A percentile compares a stretch with the other conserved stretches of the same genome.
Evolutionary conservation across 2,113 vertebrate species (phyloP).

Genomic region (Dermatemys mawii): DNA sequence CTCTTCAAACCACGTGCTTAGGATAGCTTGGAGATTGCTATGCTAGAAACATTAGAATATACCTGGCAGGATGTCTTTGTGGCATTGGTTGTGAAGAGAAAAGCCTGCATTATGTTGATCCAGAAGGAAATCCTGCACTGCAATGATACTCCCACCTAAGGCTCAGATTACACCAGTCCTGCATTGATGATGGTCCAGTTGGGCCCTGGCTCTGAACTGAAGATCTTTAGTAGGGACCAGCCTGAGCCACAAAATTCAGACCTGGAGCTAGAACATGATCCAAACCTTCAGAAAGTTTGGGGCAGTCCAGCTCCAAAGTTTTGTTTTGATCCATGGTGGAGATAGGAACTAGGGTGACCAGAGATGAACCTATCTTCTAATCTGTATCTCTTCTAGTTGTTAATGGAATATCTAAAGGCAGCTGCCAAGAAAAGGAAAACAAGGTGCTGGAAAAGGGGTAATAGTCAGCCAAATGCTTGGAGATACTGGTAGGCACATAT

Average conservation of each 20-base stretch:
- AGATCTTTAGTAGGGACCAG: not conserved
- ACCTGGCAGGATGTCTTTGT: conserved; percentile 17
- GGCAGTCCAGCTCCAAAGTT: not conserved
- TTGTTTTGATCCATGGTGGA: not conserved
- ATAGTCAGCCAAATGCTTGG: not conserved
- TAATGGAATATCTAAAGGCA: not conserved
- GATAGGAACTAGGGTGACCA: not conserved
- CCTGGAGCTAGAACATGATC: not conserved
- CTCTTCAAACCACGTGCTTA: conserved; percentile 25
- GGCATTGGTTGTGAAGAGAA: not conserved
- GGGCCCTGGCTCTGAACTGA: not conserved
- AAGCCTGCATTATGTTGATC: not conserved
- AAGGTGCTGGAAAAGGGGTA: not conserved
- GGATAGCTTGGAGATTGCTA: conserved; percentile 10
- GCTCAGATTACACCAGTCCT: not conserved
- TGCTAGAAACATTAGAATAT: conserved; percentile 3
- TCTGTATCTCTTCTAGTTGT: not conserved
- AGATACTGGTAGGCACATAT: not conserved
- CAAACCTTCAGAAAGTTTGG: conserved; percentile 10
- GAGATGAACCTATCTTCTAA: conserved; percentile 1
- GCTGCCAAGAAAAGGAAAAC: not conserved
- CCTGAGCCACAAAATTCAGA: not conserved
- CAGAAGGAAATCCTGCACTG: conserved; percentile 21
- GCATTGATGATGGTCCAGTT: not conserved
- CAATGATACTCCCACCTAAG: not conserved